phyloP scores from a whole-genome alignment of 1,140 invertebrate genomes.

The Orius insidiosus region DNA sequence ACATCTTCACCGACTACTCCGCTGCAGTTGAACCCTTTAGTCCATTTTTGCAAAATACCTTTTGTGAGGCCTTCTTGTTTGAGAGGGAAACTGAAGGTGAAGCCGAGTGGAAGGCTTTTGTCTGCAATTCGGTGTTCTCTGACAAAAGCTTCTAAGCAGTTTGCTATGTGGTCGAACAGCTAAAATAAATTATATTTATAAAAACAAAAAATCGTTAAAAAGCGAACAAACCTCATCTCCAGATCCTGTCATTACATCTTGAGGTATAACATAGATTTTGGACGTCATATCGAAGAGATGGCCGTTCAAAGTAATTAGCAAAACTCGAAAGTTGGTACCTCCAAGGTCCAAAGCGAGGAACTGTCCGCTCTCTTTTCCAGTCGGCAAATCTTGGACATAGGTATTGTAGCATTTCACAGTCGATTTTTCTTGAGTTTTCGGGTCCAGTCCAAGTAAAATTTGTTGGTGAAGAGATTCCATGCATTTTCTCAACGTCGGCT shows the following conservation, averaged over 20 bases:
- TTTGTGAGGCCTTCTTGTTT: slow-evolving; percentile 78
- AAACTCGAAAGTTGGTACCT: slow-evolving; percentile 95
- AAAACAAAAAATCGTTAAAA: no score
- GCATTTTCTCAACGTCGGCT: slow-evolving; percentile 62
- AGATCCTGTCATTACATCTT: slow-evolving; percentile 81
- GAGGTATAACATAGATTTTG: slow-evolving; percentile 90
- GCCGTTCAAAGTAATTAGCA: slow-evolving; percentile 70
- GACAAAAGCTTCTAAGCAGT: slow-evolving; percentile 87
- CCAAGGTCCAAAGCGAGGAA: slow-evolving; percentile 95
- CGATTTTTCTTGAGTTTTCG: slow-evolving; percentile 56
- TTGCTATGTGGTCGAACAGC: slow-evolving; percentile 98
- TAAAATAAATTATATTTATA: slow-evolving; percentile 24
- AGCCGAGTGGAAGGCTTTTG: slow-evolving; percentile 78
- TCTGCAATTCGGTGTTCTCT: slow-evolving; percentile 35
- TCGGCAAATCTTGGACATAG: slow-evolving; percentile 90
- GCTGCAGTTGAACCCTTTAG: slow-evolving; percentile 81
- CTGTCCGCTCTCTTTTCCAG: slow-evolving; percentile 89
- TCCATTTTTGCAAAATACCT: slow-evolving; percentile 83
- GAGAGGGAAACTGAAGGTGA: slow-evolving; percentile 97
- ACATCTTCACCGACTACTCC: slow-evolving; percentile 81
- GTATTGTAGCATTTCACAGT: slow-evolving; percentile 87
- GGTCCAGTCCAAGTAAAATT: slow-evolving; percentile 62
- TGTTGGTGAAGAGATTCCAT: slow-evolving; percentile 58
- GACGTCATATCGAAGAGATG: slow-evolving; percentile 81
- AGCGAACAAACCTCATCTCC: slow-evolving; percentile 47